These are phyloP conservation scores for Leptopilina myrica DNA, from an alignment of 2,888 invertebrate species.

Conservation along the genomic window DNA sequence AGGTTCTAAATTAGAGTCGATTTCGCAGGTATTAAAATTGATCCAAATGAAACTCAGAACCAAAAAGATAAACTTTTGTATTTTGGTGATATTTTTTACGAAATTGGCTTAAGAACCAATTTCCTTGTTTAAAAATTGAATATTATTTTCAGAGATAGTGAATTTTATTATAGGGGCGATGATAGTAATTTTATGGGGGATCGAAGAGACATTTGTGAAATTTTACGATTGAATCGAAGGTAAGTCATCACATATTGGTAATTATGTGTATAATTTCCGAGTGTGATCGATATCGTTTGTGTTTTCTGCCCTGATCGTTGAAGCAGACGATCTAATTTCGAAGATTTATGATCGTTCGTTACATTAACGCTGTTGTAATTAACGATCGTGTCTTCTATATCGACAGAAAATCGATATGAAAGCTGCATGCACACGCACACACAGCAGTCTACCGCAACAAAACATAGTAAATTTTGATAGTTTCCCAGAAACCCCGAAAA, in stretches of 20 bases:
- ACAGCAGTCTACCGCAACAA: not conserved
- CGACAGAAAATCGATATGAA: not conserved
- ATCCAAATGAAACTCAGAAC: no score
- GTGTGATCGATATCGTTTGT: not conserved
- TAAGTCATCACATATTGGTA: not conserved
- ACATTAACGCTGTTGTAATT: not conserved
- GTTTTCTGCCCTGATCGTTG: not conserved
- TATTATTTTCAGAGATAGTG: no score
- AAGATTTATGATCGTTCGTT: conserved; percentile 15
- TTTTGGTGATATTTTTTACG: no score
- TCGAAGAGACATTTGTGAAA: no score
- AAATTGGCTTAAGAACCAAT: no score
- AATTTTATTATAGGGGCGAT: no score
- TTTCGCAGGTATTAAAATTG: no score
- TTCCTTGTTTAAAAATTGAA: no score
- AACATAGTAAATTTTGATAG: not conserved
- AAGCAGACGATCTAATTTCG: not conserved
- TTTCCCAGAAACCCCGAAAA: not conserved
- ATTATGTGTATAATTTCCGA: not conserved
- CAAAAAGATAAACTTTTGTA: no score
- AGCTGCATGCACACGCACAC: not conserved
- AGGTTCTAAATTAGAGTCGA: no score
- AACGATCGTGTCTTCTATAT: conserved; percentile 1
- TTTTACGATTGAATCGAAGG: not conserved
- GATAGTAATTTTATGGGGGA: no score